Evolutionary conservation across 2,113 vertebrate species (phyloP).

Genomic region (Melanotaenia duboulayi): DNA sequence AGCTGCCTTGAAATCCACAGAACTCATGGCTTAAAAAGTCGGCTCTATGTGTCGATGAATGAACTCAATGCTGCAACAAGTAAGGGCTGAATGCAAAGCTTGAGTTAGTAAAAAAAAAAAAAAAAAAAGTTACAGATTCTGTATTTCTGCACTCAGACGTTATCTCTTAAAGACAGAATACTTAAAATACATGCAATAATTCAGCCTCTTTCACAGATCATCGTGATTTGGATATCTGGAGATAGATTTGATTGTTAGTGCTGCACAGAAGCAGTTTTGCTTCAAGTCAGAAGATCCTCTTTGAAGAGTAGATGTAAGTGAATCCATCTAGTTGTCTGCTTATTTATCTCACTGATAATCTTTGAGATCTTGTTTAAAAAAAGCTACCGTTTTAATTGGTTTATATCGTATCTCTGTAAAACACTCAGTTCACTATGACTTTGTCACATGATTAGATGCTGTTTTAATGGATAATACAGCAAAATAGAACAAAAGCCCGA

Average conservation of each 20-base stretch:
- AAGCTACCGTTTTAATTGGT: slow-evolving; percentile 43
- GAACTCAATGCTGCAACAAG: neutral
- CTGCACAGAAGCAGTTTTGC: slow-evolving; percentile 7
- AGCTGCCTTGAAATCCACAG: neutral
- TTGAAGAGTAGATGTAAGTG: slow-evolving; percentile 14
- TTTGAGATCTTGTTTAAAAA: slow-evolving; percentile 17
- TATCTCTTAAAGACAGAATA: neutral
- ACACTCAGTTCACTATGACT: slow-evolving; percentile 22
- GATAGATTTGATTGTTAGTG: slow-evolving; percentile 17
- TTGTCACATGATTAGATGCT: slow-evolving; percentile 40
- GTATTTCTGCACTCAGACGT: neutral
- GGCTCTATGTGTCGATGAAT: neutral
- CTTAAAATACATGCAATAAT: slow-evolving; percentile 14
- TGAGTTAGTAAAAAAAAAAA: neutral
- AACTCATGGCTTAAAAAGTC: too few species aligned
- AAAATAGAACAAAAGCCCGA: slow-evolving; percentile 29
- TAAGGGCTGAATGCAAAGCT: neutral
- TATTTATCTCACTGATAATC: slow-evolving; percentile 44
- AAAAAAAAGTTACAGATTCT: neutral
- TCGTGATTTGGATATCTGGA: neutral
- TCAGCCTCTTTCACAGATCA: slow-evolving; percentile 12
- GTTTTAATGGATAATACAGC: slow-evolving; percentile 46
- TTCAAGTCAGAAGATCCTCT: slow-evolving; percentile 15
- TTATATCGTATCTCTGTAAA: slow-evolving; percentile 38
- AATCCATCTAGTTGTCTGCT: slow-evolving; percentile 16